These are phyloP conservation scores for Melanotaenia pygmaea DNA, from an alignment of 2,797 vertebrate genomes.

Conservation along the genomic window DNA sequence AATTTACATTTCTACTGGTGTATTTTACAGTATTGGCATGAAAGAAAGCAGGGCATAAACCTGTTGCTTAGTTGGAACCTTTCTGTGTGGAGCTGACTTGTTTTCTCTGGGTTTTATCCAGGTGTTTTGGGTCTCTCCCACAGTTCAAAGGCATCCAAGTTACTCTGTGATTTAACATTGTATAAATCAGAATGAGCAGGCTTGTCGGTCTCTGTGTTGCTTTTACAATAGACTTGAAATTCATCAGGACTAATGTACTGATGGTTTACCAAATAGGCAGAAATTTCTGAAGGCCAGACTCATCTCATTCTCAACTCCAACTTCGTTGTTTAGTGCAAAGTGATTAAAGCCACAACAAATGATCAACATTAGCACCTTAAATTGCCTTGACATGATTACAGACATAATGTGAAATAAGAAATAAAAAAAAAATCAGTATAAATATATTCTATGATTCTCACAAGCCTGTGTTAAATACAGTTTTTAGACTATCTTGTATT, in stretches of 20 bases:
- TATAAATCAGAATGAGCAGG: not conserved
- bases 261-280: not conserved
- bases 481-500: no score
- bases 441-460: not conserved
- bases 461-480: not conserved
- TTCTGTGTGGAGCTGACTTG: not conserved
- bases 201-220: not conserved
- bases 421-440: no score
- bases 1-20: no score
- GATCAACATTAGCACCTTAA: no score
- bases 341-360: no score
- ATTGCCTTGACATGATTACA: no score
- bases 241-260: not conserved
- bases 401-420: no score
- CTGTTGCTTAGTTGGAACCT: not conserved
- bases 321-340: no score
- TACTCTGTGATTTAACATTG: not conserved
- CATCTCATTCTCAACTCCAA: no score
- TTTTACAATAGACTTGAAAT: not conserved
- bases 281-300: not conserved
- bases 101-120: not conserved
- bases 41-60: no score
- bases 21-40: no score
- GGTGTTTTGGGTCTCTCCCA: not conserved
- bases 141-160: not conserved